Conservation (phyloP, 2,113 vertebrate species). For the Salvator merianae region DNA sequence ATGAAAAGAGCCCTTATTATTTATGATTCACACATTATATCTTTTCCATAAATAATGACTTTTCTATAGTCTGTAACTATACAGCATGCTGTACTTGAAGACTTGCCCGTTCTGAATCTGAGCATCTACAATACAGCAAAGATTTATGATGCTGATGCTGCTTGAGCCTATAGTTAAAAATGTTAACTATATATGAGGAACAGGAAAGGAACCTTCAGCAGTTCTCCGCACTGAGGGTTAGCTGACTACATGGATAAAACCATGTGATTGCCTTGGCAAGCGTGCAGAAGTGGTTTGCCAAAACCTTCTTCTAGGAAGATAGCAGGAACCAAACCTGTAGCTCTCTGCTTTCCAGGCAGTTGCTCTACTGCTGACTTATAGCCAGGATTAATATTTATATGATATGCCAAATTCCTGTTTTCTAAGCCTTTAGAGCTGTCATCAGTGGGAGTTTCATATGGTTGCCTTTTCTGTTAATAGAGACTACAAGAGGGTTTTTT, state of each 20-base stretch:
- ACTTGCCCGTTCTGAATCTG: neutral
- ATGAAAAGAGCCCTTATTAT: neutral
- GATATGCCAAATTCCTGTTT: neutral
- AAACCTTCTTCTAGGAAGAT: no score
- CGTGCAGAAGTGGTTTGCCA: no score
- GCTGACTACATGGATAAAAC: no score
- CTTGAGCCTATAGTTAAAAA: no score
- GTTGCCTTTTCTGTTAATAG: neutral
- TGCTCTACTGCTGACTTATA: neutral
- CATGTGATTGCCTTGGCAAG: no score
- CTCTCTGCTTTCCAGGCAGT: no score
- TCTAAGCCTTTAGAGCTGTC: neutral
- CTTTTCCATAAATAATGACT: neutral
- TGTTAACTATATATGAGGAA: neutral
- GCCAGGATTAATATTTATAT: neutral
- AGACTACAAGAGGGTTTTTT: constrained; percentile 20
- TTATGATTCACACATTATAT: neutral
- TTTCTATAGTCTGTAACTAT: neutral
- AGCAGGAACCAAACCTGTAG: no score
- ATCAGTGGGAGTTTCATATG: neutral
- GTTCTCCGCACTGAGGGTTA: no score
- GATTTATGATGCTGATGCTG: neutral
- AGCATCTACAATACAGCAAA: neutral
- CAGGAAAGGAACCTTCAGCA: no score
- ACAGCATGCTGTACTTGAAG: neutral